Evolutionary conservation across 2,888 invertebrate genomes (phyloP).

Genomic region (Pegoplata infirma): DNA sequence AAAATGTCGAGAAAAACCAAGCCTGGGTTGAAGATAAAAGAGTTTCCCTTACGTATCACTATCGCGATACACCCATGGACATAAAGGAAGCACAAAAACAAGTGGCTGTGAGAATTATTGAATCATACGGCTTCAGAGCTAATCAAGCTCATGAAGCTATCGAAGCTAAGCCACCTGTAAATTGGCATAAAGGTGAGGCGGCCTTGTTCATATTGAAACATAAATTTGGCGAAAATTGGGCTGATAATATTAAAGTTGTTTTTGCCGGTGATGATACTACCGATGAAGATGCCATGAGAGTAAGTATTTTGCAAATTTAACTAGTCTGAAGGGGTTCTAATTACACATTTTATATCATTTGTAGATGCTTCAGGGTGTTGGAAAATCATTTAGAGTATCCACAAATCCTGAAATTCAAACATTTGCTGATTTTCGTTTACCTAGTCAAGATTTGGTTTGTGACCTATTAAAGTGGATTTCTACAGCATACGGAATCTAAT

Average conservation of each 20-base stretch:
- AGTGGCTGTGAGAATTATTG: constrained; percentile 82
- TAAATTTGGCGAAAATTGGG: constrained; percentile 86
- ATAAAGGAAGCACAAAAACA: constrained; percentile 79
- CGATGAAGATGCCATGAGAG: constrained; percentile 94
- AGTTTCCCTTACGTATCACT: constrained; percentile 85
- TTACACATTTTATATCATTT: constrained; percentile 15
- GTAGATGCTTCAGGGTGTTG: constrained; percentile 85
- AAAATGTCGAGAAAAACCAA: constrained; percentile 81
- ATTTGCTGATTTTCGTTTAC: constrained; percentile 84
- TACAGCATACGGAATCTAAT: constrained; percentile 65
- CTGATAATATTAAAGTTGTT: constrained; percentile 84
- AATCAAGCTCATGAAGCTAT: constrained; percentile 85
- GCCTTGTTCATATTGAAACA: constrained; percentile 85
- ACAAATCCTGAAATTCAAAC: constrained; percentile 84
- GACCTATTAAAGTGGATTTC: constrained; percentile 85
- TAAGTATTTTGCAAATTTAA: no score
- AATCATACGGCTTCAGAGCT: constrained; percentile 82
- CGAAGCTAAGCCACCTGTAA: constrained; percentile 87
- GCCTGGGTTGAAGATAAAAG: constrained; percentile 89
- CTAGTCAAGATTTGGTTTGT: constrained; percentile 84
- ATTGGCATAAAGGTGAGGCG: constrained; percentile 88
- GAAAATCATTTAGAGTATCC: constrained; percentile 86
- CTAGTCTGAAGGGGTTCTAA: no score
- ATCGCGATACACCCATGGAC: constrained; percentile 83
- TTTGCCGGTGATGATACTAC: constrained; percentile 93